Base-by-base conservation (phyloP, 2,888 invertebrate genomes). In the Zele albiditarsus region DNA sequence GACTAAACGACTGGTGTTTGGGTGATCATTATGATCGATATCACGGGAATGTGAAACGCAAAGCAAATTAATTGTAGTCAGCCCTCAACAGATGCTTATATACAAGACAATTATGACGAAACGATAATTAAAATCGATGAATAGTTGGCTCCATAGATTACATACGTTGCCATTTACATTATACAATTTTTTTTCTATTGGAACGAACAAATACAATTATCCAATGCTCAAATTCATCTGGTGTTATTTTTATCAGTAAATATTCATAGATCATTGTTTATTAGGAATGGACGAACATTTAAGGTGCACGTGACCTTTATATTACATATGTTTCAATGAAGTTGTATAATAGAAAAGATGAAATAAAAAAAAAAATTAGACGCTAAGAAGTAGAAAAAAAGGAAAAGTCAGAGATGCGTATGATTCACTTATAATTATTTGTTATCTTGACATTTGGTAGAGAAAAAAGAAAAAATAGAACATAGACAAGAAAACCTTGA, bases 351-450 rank as follows among this genome's bases (percentile, higher is more conserved):
- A 67, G 49, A 53, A 49, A 71, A 33, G 38, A 63, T 53, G 72
- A 69, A 57, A 71, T 33, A n/a, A 31, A 68, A 81, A 78, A 80
- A 77, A 81, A 82, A 81, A 81, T 82, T 85, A 86, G 85, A 77
- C 78, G 77, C 81, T 86, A 85, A 84, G 85, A 77, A 86, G 83
- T 78, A 78, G 79, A 78, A 77, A 78, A 74, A 74, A 74, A 83
- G 80, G n/a, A 82, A 84, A 85, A 85, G 82, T 86, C 84, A 84
- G 83, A 84, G 84, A 85, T 82, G 53, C 31, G 31, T 60, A 83
- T 86, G 81, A 84, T 86, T 87, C 84, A 83, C 83, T 84, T 85
- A 84, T 84, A 38, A 84, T 82, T 80, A 85, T 80, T 82, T 85
- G 84, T 86, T 85, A 84, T 83, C 82, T 84, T 12, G 12, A 12